Evolutionary conservation across 2,797 vertebrate genomes (phyloP).

Genomic region (Thripadectes ignobilis): DNA sequence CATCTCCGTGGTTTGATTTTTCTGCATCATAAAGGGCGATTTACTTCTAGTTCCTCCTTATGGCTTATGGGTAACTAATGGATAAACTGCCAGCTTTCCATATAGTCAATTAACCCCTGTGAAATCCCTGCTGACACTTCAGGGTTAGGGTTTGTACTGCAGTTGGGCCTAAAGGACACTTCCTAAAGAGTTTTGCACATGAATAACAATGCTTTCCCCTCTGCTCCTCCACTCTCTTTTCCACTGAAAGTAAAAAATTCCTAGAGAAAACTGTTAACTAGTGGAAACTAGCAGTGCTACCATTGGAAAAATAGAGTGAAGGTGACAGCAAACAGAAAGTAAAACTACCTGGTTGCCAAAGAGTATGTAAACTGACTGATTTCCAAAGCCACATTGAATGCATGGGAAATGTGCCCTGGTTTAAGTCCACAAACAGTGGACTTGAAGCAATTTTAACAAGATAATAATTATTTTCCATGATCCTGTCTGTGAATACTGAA

Average conservation of each 20-base stretch:
- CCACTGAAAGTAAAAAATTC: not conserved
- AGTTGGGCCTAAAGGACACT: not conserved
- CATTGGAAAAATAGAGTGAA: not conserved
- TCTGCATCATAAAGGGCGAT: not conserved
- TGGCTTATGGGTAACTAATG: not conserved
- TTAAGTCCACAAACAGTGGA: not conserved
- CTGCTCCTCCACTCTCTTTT: accelerated
- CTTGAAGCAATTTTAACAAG: not conserved
- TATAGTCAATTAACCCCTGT: not conserved
- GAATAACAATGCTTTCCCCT: not conserved
- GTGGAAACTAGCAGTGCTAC: not conserved
- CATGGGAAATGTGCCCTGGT: not conserved
- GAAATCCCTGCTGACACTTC: not conserved
- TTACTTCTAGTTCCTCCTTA: not conserved
- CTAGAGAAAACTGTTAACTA: not conserved
- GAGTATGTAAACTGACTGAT: accelerated
- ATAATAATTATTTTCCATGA: not conserved
- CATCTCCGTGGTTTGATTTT: not conserved
- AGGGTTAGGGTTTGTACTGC: not conserved
- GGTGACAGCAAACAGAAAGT: not conserved
- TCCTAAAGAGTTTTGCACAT: not conserved
- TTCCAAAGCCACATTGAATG: not conserved
- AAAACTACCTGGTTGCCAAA: not conserved
- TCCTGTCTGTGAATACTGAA: not conserved
- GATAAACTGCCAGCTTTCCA: not conserved